Base-by-base conservation (phyloP, 1,140 invertebrate genomes). In the Scylla paramamosain region DNA sequence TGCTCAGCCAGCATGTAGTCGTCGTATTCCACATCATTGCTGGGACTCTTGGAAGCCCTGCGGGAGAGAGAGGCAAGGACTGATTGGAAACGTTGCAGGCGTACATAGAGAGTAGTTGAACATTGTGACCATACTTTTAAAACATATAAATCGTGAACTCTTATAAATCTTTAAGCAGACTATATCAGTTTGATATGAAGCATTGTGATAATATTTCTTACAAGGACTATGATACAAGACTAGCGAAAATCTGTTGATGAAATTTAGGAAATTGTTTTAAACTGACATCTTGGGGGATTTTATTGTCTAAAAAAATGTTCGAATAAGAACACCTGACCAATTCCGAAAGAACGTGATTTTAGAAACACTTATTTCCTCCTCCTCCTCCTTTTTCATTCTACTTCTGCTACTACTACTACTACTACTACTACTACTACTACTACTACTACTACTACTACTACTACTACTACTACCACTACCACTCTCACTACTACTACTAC, bases 1-100 rank as follows among this genome's bases (percentile, higher is more conserved):
- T 94, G 88, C 31, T 94, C 93, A 6, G 93, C 93, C 46, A 84
- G 39, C 93, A 59, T 86, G 52, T 94, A 94, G 46, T 94, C 93
- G 86, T 94, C 93, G 48, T 94, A 94, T 14, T 48, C 87, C n/a
- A 28, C 84, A 28, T 29, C 59, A 32, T 31, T 31, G 84, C 89
- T 87, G 84, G 93, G 46, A 25, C 86, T 89, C 2, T 20, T 16
- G 32, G 93, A 94, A 6, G 93, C 93, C 0, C 93, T 94, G 93
- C 31, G 32, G 32, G 84, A 32, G 3, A 16, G 10, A 32, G 32
- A 77, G 20, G 29, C 12, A 10, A 29, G 1, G 3, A 39, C 25
- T 48, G n/a, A 89, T 31, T 32, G 10, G 28, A 89, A 16, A 89
- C 25, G 0, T 48, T 25, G n/a, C 8, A 46, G 28, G 16, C 28